Percentiles rank a stretch among this genome's conserved stretches.
phyloP scores from a whole-genome alignment of 53 echinoderm and acorn worm species.

The Paracentrotus lividus region DNA sequence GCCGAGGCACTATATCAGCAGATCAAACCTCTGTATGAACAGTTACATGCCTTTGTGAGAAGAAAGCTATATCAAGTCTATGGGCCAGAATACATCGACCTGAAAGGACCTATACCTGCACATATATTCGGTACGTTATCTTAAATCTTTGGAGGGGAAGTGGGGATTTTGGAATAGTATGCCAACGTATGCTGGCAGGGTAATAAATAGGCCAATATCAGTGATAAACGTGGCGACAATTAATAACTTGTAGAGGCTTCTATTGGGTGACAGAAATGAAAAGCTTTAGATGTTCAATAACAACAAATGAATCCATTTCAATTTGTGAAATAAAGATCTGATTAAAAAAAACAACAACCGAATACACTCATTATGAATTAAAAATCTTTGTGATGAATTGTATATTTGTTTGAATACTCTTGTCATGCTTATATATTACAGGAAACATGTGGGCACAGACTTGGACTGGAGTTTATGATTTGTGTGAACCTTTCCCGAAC shows the following conservation, averaged over 20 bases:
- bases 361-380: too few relatives aligned
- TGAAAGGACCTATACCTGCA: conserved; percentile 86
- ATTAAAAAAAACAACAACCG: too few relatives aligned
- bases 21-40: conserved; percentile 76
- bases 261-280: too few relatives aligned
- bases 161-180: too few relatives aligned
- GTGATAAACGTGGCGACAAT: too few relatives aligned
- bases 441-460: conserved; percentile 91
- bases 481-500: conserved; percentile 77
- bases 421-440: conserved; percentile 26
- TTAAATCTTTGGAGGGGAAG: too few relatives aligned
- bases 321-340: too few relatives aligned
- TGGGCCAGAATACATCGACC: conserved; percentile 78
- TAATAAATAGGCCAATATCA: too few relatives aligned
- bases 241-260: too few relatives aligned
- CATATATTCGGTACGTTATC: conserved; percentile 77
- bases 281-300: too few relatives aligned
- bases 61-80: conserved; percentile 80
- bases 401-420: not conserved
- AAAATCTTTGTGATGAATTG: not conserved
- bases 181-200: too few relatives aligned
- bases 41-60: conserved; percentile 89
- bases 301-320: too few relatives aligned
- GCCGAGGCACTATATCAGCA: conserved; percentile 75
- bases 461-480: conserved; percentile 75